Evolutionary conservation across 1,140 invertebrate genomes (phyloP), one percentile per base, ranked within the genome.

Genomic region (Diorhabda sublineata): DNA sequence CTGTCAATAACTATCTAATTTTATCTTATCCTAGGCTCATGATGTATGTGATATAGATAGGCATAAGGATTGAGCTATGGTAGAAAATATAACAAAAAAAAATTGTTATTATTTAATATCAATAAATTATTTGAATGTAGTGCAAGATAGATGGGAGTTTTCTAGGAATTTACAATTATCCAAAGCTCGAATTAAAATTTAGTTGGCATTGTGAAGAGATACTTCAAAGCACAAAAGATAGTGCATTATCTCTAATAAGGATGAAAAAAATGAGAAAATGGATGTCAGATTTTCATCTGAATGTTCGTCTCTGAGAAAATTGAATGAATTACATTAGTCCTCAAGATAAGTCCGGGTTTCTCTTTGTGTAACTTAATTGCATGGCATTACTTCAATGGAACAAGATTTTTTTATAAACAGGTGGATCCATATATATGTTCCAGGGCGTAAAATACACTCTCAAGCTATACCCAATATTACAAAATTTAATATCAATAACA

Each of bases 301-400:
- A 52, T 52, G 47, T 52, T 52, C 47, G 47, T 52, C 47, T 52
- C 3, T 4, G 47, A 52, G 47, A 52, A 3, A 52, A 52, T 52
- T 52, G n/a, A 52, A 52, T 52, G 47, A 52, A 52, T 52, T 52
- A 52, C 47, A 52, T 52, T 52, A 52, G 47, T 52, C n/a, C 47
- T 52, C 4, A 52, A 8, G n/a, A 52, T 52, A 52, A 52, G 3
- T 8, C 47, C 4, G 3, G 0, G 47, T 52, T n/a, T 52, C 26
- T 26, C 47, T 3, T 52, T 52, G 6, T 52, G 47, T 52, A 6
- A 52, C 4, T 4, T 52, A 52, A 52, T 52, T 52, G 47, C 47
- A 8, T 2, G 2, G 47, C n/a, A 52, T 52, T 52, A 52, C 26
- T 26, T 26, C 26, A 26, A 26, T 26, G 26, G 26, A 26, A 26